phyloP scores from a whole-genome alignment of 1,140 invertebrate species.

The Melanaphis sacchari region DNA sequence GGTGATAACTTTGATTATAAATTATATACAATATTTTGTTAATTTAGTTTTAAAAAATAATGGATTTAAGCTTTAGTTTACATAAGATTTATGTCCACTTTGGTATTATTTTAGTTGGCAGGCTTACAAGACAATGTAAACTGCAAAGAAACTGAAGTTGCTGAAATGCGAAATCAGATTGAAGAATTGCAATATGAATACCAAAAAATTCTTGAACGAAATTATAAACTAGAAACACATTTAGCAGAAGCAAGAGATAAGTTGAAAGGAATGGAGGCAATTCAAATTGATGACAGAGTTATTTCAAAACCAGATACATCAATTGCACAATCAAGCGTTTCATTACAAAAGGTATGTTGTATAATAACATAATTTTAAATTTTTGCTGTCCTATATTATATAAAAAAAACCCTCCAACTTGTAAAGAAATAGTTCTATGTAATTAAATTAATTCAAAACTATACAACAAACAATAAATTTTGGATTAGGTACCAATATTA shows the following conservation, averaged over 20 bases:
- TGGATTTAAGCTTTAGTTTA: neutral
- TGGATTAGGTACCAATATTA: neutral
- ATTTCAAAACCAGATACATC: conserved; percentile 33
- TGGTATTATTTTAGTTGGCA: conserved; percentile 70
- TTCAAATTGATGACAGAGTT: conserved; percentile 54
- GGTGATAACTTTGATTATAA: conserved; percentile 64
- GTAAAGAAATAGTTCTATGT: neutral
- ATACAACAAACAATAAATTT: neutral
- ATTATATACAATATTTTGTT: neutral
- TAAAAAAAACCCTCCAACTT: neutral
- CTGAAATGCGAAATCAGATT: conserved; percentile 93
- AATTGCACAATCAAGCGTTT: conserved; percentile 34
- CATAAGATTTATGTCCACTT: neutral
- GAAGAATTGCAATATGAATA: conserved; percentile 95
- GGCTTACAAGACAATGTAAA: conserved; percentile 90
- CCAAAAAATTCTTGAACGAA: conserved; percentile 84
- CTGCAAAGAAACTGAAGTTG: conserved; percentile 90
- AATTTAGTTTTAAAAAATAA: conserved; percentile 39
- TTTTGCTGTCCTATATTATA: neutral
- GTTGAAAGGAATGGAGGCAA: conserved; percentile 68
- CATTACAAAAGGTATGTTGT: conserved; percentile 45
- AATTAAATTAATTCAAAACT: neutral
- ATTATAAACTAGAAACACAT: conserved; percentile 91
- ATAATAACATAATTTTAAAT: neutral
- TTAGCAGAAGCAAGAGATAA: conserved; percentile 89